Evolutionary conservation across 2,797 vertebrate genomes (phyloP), one percentile per base, ranked within the genome.

Genomic region (Cyprinodon diabolis): DNA sequence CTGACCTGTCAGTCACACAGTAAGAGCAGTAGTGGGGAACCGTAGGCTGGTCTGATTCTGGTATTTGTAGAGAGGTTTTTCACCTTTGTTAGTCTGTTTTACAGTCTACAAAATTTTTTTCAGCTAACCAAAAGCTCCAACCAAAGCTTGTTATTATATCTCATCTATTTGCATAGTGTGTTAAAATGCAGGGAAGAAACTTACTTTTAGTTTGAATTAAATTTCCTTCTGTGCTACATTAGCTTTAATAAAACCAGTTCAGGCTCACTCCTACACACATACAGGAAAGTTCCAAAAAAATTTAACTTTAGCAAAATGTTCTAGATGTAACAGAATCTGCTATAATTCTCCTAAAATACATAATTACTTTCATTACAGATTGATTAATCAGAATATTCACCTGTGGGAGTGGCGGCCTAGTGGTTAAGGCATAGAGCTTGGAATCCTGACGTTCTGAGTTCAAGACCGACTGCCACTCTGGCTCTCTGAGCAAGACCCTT

Each of bases 1-100:
- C 17, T 14, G 69, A 55, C 74, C 68, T 73, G 76, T 67, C 76
- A 68, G 1, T 84, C 73, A 69, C 68, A 65, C 79, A 37, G 57
- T 37, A 14, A 7, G 11, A 65, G 77, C 66, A n/a, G 30, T 0
- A 52, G 63, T 0, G 8, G 23, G 40, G 51, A 19, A 13, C 78
- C 57, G 30, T 68, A 60, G 47, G 23, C 15, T 35, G 37, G 30
- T 70, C 43, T 45, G 55, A 47, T 25, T 45, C 63, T 63, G 37
- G 19, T n/a, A 37, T 2, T 13, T n/a, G 4, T 15, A 43, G n/a
- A 11, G 19, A 43, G 0, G 30, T 45, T 13, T 17, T 45, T 43
- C 5, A n/a, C n/a, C 4, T 62, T 40, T 40, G 37, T 11, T 62
- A 40, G 60, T n/a, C 4, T 6, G 21, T n/a, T 63, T 9, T 63